Percentiles rank a stretch among this genome's conserved stretches.
Evolutionary conservation across 1,140 invertebrate species (phyloP).

Genomic region (Aricia agestis): DNA sequence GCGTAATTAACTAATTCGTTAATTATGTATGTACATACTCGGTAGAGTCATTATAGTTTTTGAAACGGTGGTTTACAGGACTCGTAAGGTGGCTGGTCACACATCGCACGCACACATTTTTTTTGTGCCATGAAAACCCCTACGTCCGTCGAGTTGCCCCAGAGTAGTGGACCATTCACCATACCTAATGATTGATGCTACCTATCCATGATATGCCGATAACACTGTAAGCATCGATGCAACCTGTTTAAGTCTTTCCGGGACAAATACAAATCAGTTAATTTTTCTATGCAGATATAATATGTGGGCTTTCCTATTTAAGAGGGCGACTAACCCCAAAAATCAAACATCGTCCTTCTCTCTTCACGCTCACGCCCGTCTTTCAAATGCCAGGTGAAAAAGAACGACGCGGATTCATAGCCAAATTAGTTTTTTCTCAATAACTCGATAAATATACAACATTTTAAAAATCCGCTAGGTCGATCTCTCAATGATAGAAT

Average conservation of each 20-base stretch:
- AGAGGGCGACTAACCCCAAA: too few relatives aligned
- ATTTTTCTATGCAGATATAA: not conserved
- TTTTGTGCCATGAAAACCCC: constrained; percentile 9
- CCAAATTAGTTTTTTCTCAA: too few relatives aligned
- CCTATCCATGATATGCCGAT: too few relatives aligned
- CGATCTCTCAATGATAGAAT: too few relatives aligned
- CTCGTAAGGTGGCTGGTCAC: constrained; percentile 2
- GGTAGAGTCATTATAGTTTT: constrained; percentile 1
- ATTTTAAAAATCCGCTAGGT: too few relatives aligned
- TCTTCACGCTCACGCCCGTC: too few relatives aligned
- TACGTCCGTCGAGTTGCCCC: constrained; percentile 18
- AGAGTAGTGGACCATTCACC: constrained; percentile 23
- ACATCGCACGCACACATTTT: constrained; percentile 16
- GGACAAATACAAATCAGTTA: constrained; percentile 10
- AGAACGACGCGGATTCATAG: too few relatives aligned
- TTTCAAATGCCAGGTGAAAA: too few relatives aligned
- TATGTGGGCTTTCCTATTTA: constrained; percentile 3
- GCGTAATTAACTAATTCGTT: not conserved
- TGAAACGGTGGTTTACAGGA: constrained; percentile 7
- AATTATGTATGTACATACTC: not conserved
- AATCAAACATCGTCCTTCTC: too few relatives aligned
- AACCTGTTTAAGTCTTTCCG: not conserved
- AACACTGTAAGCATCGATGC: not conserved
- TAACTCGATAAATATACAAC: too few relatives aligned
- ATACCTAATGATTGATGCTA: constrained; percentile 19